Evolutionary conservation across 2,888 invertebrate species (phyloP).

Genomic region (Uloborus plumipes): DNA sequence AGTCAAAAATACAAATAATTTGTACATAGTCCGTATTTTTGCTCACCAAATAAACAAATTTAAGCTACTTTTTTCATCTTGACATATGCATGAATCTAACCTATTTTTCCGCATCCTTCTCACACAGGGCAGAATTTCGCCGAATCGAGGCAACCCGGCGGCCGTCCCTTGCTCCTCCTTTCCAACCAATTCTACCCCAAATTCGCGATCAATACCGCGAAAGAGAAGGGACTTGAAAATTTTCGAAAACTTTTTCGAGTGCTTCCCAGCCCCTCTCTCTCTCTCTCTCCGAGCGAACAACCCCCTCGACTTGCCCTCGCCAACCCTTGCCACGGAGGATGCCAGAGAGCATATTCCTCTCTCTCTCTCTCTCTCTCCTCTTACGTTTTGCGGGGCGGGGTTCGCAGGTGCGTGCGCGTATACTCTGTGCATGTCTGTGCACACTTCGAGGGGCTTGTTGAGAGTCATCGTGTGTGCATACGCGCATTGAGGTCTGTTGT

Average conservation of each 20-base stretch:
- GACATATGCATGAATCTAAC: too few relatives aligned
- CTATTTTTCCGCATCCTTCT: too few relatives aligned
- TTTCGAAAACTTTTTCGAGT: conserved; percentile 63
- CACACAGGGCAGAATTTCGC: conserved; percentile 3
- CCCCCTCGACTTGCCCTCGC: conserved; percentile 18
- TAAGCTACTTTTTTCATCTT: too few relatives aligned
- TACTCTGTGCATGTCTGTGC: too few relatives aligned
- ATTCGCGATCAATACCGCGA: conserved; percentile 47
- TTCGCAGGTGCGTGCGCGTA: too few relatives aligned
- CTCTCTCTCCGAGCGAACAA: conserved; percentile 24
- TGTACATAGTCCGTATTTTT: too few relatives aligned
- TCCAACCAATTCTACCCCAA: conserved; percentile 41
- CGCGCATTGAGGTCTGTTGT: too few relatives aligned
- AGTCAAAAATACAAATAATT: too few relatives aligned
- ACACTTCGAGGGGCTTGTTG: too few relatives aligned
- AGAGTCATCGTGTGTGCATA: too few relatives aligned
- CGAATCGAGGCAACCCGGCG: conserved; percentile 33
- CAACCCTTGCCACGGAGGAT: background rate
- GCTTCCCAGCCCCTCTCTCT: conserved; percentile 35
- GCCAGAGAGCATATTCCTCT: too few relatives aligned
- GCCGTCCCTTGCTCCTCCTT: conserved; percentile 40
- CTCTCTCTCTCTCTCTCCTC: background rate
- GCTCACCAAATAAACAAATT: too few relatives aligned
- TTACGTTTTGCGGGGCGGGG: background rate
- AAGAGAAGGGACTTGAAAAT: conserved; percentile 48